A percentile compares a stretch with the other conserved stretches of the same genome.
These are phyloP conservation scores for Smutsia gigantea DNA, from an alignment of 2,797 vertebrate species.

Conservation along the genomic window DNA sequence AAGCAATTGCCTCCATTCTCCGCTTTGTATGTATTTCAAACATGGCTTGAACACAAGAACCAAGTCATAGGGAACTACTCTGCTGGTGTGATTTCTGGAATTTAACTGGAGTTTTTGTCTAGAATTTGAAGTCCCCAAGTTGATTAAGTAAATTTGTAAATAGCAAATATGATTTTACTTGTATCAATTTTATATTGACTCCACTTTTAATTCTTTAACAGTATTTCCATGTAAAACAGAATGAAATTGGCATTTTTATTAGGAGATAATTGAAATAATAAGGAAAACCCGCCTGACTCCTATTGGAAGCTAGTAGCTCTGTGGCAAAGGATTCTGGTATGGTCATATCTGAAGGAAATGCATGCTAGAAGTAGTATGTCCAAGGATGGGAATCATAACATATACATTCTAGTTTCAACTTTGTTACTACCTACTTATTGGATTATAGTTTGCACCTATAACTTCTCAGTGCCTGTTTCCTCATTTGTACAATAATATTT, in stretches of 20 bases:
- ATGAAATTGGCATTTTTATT: not conserved
- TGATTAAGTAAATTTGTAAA: not conserved
- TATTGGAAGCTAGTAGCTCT: not conserved
- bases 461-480: not conserved
- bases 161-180: not conserved
- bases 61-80: not conserved
- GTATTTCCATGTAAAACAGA: not conserved
- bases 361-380: not conserved
- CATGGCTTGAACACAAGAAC: not conserved
- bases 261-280: not conserved
- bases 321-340: not conserved
- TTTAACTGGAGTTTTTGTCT: not conserved
- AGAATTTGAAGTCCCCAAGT: not conserved
- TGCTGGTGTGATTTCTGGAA: not conserved
- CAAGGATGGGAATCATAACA: not conserved
- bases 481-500: not conserved
- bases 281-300: not conserved
- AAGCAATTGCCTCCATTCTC: not conserved
- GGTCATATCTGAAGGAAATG: conserved; percentile 1
- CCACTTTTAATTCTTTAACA: not conserved
- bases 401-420: not conserved
- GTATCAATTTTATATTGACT: not conserved
- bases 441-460: not conserved
- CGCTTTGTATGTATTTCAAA: not conserved
- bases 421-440: not conserved